These are phyloP conservation scores for Loris lydekkerianus DNA, from an alignment of 2,797 vertebrate species.

Conservation along the genomic window DNA sequence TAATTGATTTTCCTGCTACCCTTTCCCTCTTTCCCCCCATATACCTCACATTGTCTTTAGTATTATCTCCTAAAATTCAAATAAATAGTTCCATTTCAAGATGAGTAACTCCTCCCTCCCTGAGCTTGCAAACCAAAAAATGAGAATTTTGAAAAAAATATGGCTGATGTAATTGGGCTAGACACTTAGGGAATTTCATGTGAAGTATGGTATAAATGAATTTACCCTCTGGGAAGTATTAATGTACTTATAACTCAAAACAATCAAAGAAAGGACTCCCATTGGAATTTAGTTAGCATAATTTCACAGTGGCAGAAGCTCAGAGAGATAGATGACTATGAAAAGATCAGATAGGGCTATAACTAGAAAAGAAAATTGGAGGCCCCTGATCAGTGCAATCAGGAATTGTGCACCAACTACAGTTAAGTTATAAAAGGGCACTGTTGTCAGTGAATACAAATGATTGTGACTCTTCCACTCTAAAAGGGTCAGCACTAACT, in stretches of 20 bases:
- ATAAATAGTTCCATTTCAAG: background rate
- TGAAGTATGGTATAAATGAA: background rate
- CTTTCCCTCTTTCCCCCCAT: background rate
- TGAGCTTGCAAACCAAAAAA: background rate
- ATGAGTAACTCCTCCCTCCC: background rate
- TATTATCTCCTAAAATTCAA: background rate
- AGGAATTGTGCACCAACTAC: background rate
- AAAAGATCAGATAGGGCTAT: background rate
- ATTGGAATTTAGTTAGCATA: background rate
- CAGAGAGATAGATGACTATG: background rate
- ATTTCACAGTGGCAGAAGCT: background rate
- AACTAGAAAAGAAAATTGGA: background rate
- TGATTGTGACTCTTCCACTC: background rate
- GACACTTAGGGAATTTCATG: background rate
- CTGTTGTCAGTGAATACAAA: background rate
- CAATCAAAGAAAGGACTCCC: background rate
- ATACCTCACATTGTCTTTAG: background rate
- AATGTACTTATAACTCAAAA: background rate
- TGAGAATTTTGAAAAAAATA: background rate
- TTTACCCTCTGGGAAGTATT: background rate
- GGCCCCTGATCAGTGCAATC: background rate
- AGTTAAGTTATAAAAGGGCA: background rate
- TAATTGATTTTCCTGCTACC: background rate
- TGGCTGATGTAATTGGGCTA: background rate
- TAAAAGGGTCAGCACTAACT: background rate